Conservation (phyloP, 2,888 invertebrate genomes). For the Osmoderma eremita region DNA sequence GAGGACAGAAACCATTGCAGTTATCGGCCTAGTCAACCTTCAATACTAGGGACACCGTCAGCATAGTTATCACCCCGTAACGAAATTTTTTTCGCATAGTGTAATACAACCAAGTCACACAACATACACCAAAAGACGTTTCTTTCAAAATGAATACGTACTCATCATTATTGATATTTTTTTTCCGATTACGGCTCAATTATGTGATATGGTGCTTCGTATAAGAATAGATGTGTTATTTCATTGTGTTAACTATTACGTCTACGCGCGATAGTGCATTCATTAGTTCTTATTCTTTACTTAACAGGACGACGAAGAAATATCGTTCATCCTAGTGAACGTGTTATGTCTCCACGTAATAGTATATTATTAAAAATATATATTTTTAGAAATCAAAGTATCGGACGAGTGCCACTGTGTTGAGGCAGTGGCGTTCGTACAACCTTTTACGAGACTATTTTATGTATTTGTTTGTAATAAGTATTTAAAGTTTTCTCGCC, state of each 20-base stretch:
- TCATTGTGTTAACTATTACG: constrained; percentile 14
- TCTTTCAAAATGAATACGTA: constrained; percentile 13
- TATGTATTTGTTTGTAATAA: too few species aligned
- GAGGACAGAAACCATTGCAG: constrained; percentile 55
- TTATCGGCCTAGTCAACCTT: constrained; percentile 44
- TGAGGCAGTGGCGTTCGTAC: neutral
- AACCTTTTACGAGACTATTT: neutral
- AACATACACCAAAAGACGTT: constrained; percentile 9
- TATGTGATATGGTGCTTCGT: constrained; percentile 55
- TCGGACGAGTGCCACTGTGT: constrained; percentile 1
- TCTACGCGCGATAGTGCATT: neutral
- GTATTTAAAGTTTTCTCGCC: too few species aligned
- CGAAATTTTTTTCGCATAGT: constrained; percentile 11
- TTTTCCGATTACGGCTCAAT: constrained; percentile 49
- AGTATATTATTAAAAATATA: neutral
- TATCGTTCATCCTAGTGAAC: neutral
- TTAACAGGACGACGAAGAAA: neutral
- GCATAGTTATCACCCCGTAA: constrained; percentile 5
- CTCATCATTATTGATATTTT: constrained; percentile 8
- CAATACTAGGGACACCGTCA: constrained; percentile 2
- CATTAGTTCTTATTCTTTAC: neutral
- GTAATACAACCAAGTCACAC: constrained; percentile 7
- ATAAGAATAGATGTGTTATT: constrained; percentile 46
- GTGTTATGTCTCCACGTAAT: neutral
- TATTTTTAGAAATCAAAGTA: neutral